A percentile compares a stretch with the other conserved stretches of the same genome.
These are phyloP conservation scores for Clusia tigrina DNA, from an alignment of 2,888 invertebrate species.

Conservation along the genomic window DNA sequence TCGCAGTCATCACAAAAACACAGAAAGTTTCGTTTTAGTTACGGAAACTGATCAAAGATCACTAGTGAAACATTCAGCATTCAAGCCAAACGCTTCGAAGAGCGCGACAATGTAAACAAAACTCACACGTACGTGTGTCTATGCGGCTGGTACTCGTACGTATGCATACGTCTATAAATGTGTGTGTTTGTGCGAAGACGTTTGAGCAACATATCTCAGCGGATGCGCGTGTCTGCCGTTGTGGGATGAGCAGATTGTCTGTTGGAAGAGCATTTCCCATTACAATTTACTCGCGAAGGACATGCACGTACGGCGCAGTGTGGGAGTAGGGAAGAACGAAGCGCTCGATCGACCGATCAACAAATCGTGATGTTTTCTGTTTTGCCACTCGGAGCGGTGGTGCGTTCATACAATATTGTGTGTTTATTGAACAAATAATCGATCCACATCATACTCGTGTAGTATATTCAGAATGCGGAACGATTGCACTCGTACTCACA, in stretches of 20 bases:
- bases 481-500: too few species aligned
- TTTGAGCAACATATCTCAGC: too few species aligned
- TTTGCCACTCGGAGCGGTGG: background rate
- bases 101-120: conserved; percentile 41
- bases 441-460: conserved; percentile 29
- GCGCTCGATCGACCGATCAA: background rate
- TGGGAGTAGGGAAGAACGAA: conserved; percentile 4
- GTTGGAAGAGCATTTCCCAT: conserved; percentile 40
- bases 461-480: too few species aligned
- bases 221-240: too few species aligned
- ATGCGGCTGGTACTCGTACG: background rate
- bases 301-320: background rate
- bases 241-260: conserved; percentile 27
- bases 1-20: background rate
- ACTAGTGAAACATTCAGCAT: background rate
- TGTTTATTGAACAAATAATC: conserved; percentile 44
- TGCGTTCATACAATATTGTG: conserved; percentile 34
- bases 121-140: conserved; percentile 29
- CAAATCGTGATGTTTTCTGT: too few species aligned
- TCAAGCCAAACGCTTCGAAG: background rate
- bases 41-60: too few species aligned
- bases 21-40: too few species aligned
- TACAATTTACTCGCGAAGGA: background rate
- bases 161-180: background rate
- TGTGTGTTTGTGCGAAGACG: too few species aligned